phyloP scores from a whole-genome alignment of 2,888 invertebrate genomes.

The Metopia argyrocephala region DNA sequence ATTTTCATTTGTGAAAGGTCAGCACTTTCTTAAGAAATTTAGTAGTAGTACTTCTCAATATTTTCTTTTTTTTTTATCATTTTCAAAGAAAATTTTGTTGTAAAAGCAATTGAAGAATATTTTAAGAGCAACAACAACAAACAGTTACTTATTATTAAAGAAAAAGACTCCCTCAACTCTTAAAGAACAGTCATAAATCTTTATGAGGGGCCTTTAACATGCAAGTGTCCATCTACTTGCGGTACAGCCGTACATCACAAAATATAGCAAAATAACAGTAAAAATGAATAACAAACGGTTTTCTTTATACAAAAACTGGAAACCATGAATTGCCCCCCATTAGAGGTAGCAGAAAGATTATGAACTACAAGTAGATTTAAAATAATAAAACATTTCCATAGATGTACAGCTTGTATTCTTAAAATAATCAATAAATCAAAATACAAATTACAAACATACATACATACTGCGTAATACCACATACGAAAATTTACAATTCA shows the following conservation, averaged over 20 bases:
- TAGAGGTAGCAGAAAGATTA: too few species aligned
- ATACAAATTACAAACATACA: too few species aligned
- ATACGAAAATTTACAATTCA: too few species aligned
- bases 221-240: too few species aligned
- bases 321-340: neutral
- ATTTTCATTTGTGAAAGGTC: constrained; percentile 1
- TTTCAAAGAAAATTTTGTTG: neutral
- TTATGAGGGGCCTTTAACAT: too few species aligned
- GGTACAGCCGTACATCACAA: too few species aligned
- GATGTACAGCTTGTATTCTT: too few species aligned
- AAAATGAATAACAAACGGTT: neutral
- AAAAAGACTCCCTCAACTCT: neutral
- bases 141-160: neutral
- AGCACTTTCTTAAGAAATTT: neutral
- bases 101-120: neutral
- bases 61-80: neutral
- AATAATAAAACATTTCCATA: too few species aligned
- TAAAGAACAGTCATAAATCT: too few species aligned
- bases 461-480: too few species aligned
- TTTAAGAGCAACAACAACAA: neutral
- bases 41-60: neutral
- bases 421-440: too few species aligned
- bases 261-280: neutral
- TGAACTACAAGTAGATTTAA: too few species aligned
- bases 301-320: neutral